Evolutionary conservation across 2,797 vertebrate species (phyloP), one percentile per base, ranked within the genome.

Genomic region (Syndactyla subalaris): DNA sequence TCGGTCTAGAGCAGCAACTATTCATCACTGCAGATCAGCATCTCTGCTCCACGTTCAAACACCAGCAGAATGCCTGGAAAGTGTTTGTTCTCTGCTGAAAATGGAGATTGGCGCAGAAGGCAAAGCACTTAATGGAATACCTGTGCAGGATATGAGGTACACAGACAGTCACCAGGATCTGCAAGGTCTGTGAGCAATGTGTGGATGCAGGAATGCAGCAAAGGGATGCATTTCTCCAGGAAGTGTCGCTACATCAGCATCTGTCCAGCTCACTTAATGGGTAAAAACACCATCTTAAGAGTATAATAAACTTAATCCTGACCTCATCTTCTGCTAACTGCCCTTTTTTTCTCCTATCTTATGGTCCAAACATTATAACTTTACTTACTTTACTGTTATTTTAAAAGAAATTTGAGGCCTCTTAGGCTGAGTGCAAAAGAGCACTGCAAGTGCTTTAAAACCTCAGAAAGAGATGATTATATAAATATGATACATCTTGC

Each of bases 111-210:
- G 14, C 49, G 73, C 54, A 85, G 91, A 93, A 92, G 21, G 36
- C 11, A 22, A 82, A n/a, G 46, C 36, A 48, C 82, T 93, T 86
- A 65, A 83, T 59, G 46, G 80, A 93, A 80, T 59, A 26, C 9
- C 20, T 2, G 12, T 0, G 0, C n/a, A 58, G 45, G 24, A 14
- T 39, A 5, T 39, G 45, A 52, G 71, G 39, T 11, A 18, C 11
- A 15, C 1, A 7, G 6, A 13, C 9, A 94, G 39, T 34, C 85
- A 78, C 30, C 29, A 49, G 63, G 86, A 65, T 85, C 55, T 62
- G 70, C 58, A 38, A 39, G 51, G 4, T 63, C 70, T 45, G 38
- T 34, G 21, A 24, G 27, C 84, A 90, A 57, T 20, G n/a, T 23
- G 21, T 4, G 65, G 92, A 78, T 54, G 65, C 65, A 77, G 76